These are phyloP conservation scores for Coccyzus lansbergi DNA, from an alignment of 2,797 vertebrate species.

Conservation along the genomic window DNA sequence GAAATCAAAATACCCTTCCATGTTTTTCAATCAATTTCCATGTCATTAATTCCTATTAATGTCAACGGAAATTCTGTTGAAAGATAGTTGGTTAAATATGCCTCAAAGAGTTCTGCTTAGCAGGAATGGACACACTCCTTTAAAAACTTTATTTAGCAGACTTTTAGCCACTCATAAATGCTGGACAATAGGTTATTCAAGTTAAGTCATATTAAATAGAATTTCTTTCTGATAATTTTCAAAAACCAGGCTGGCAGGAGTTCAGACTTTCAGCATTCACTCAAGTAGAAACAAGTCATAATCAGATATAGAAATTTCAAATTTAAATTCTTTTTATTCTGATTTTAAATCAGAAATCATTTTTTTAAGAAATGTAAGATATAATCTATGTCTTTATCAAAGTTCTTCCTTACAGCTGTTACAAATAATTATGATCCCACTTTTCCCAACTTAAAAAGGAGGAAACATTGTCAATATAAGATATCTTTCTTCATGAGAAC, in stretches of 20 bases:
- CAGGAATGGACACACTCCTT: not conserved
- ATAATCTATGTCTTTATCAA: not conserved
- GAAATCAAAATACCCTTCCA: not conserved
- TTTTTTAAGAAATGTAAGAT: not conserved
- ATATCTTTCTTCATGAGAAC: not conserved
- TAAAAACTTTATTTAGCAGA: constrained; percentile 2
- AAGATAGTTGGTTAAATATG: not conserved
- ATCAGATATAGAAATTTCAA: not conserved
- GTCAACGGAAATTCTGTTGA: not conserved
- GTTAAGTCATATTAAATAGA: not conserved
- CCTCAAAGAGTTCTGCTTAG: not conserved
- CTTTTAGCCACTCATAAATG: not conserved
- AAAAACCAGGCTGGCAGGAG: not conserved
- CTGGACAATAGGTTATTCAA: not conserved
- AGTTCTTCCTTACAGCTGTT: not conserved
- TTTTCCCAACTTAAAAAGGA: not conserved
- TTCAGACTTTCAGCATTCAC: not conserved
- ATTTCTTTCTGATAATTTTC: not conserved
- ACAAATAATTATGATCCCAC: not conserved
- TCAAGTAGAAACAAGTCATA: not conserved
- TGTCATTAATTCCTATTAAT: not conserved
- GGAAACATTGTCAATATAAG: not conserved
- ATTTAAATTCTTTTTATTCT: not conserved
- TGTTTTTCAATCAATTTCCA: not conserved
- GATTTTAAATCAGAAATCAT: not conserved